These are phyloP conservation scores for Macropis europaea DNA, from an alignment of 2,888 invertebrate species.

Conservation along the genomic window DNA sequence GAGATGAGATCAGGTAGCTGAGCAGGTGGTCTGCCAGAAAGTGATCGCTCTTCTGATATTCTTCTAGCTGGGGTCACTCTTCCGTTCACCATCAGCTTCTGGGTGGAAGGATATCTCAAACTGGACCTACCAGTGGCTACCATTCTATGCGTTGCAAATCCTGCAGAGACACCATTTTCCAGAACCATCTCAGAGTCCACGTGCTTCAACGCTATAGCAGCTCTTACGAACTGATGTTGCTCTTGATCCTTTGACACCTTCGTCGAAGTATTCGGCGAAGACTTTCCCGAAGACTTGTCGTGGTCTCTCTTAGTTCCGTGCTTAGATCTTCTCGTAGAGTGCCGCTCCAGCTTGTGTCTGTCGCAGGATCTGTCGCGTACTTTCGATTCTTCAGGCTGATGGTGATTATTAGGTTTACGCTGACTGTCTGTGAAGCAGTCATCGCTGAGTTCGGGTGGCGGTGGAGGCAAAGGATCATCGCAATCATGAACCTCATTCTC, in stretches of 20 bases:
- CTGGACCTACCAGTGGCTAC: constrained; percentile 80
- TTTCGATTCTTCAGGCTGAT: constrained; percentile 52
- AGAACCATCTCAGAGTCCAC: constrained; percentile 60
- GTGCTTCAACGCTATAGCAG: constrained; percentile 55
- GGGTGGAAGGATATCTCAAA: constrained; percentile 80
- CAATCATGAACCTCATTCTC: constrained; percentile 83
- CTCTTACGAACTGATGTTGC: constrained; percentile 54
- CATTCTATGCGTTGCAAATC: constrained; percentile 69
- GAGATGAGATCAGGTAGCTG: constrained; percentile 73
- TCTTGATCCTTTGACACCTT: constrained; percentile 60
- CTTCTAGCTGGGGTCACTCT: constrained; percentile 75
- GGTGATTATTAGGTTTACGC: constrained; percentile 56
- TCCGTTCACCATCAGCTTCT: constrained; percentile 81
- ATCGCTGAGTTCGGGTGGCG: constrained; percentile 81
- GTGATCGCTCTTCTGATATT: constrained; percentile 67
- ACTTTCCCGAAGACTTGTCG: constrained; percentile 63
- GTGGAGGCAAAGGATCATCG: constrained; percentile 85
- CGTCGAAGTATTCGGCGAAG: constrained; percentile 62
- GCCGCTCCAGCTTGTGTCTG: constrained; percentile 71
- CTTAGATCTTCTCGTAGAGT: constrained; percentile 70
- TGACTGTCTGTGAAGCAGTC: constrained; percentile 64
- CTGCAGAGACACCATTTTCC: constrained; percentile 69
- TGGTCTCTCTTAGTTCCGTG: constrained; percentile 64
- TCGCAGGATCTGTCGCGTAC: constrained; percentile 62
- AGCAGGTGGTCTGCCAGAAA: constrained; percentile 66